phyloP scores from a whole-genome alignment of 1,140 invertebrate genomes.

The Cotesia vestalis region DNA sequence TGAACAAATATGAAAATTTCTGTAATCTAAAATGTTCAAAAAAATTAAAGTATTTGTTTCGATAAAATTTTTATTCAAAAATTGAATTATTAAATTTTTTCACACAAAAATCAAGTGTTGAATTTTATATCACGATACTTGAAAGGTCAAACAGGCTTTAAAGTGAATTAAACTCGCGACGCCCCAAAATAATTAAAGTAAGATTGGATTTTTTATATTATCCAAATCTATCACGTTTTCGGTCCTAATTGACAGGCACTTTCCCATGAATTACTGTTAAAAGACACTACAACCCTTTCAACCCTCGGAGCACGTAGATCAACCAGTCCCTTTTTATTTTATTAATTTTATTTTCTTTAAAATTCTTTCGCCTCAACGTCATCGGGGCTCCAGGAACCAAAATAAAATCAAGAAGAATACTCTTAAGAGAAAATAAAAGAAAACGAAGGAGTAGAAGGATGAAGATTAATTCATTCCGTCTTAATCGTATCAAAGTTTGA shows the following conservation, averaged over 20 bases:
- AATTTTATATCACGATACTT: too few species aligned
- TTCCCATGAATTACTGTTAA: constrained; percentile 36
- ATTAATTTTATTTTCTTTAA: constrained; percentile 20
- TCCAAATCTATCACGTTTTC: constrained; percentile 36
- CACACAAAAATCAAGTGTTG: too few species aligned
- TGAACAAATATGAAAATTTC: too few species aligned
- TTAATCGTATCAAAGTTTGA: constrained; percentile 68
- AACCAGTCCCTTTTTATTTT: constrained; percentile 47
- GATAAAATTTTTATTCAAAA: too few species aligned
- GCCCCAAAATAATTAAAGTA: constrained; percentile 28
- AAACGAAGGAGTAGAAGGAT: constrained; percentile 45
- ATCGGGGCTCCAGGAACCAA: constrained; percentile 33
- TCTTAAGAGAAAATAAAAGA: too few species aligned
- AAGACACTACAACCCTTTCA: constrained; percentile 33
- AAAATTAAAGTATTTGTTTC: too few species aligned
- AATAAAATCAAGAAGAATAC: too few species aligned
- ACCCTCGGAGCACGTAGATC: constrained; percentile 48
- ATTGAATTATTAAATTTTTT: too few species aligned
- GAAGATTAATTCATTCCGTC: constrained; percentile 68
- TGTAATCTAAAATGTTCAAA: too few species aligned
- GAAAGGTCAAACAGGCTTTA: too few species aligned
- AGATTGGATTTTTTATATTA: constrained; percentile 31
- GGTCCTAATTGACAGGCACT: constrained; percentile 55
- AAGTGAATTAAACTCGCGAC: neutral
- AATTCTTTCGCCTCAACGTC: constrained; percentile 19